Evolutionary conservation across 2,113 vertebrate species (phyloP).

Genomic region (Phalacrocorax brasilianus): DNA sequence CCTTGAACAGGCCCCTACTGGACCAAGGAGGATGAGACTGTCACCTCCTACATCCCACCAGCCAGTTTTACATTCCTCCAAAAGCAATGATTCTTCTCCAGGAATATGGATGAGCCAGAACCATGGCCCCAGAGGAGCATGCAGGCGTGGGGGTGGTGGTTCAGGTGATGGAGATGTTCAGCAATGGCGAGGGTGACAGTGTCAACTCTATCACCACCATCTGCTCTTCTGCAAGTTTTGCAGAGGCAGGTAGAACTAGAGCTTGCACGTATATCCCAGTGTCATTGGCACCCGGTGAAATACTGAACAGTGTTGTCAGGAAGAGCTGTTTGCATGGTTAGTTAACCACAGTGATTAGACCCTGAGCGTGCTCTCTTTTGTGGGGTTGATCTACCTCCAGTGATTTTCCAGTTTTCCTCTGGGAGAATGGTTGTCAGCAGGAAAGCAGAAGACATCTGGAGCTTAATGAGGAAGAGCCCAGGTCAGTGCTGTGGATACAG

Average conservation of each 20-base stretch:
- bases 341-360: neutral
- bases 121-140: fast-evolving
- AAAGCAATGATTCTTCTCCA: neutral
- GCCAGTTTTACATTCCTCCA: neutral
- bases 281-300: neutral
- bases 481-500: neutral
- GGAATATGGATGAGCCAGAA: neutral
- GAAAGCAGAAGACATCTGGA: neutral
- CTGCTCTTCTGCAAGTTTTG: neutral
- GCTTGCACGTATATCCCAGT: neutral
- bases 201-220: neutral
- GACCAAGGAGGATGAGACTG: neutral
- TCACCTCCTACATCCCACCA: neutral
- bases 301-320: neutral
- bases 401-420: neutral
- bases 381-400: neutral
- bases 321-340: neutral
- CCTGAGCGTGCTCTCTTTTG: neutral
- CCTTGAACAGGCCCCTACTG: neutral
- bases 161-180: neutral
- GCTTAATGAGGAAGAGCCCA: neutral
- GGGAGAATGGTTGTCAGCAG: neutral
- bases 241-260: neutral
- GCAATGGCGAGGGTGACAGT: neutral
- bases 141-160: neutral